Conservation (phyloP, 30 jellyfish, hydroid and myxozoan genomes). For the Calvadosia cruxmelitensis region DNA sequence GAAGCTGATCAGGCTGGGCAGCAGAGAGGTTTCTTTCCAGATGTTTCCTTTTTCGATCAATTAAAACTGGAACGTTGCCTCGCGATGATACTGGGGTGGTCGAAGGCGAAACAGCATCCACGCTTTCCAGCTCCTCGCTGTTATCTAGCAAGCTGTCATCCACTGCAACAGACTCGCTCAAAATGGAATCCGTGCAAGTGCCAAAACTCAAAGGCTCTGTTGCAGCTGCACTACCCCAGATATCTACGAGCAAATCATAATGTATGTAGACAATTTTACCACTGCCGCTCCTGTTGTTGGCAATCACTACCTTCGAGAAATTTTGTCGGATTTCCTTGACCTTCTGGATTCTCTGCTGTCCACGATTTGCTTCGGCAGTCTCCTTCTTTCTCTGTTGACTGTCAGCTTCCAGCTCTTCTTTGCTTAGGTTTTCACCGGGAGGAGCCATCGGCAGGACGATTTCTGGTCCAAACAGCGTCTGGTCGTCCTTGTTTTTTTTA, state of each 20-base stretch:
- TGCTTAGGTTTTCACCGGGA: not conserved
- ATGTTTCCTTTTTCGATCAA: slow-evolving; percentile 24
- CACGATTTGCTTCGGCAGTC: not conserved
- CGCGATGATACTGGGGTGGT: not conserved
- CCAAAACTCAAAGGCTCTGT: not conserved
- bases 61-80: slow-evolving; percentile 9
- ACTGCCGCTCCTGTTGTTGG: not conserved
- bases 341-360: not conserved
- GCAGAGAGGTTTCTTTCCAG: slow-evolving; percentile 32
- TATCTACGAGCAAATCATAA: not conserved
- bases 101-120: not conserved
- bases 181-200: not conserved
- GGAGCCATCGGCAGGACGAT: not conserved
- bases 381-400: not conserved
- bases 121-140: too few relatives aligned
- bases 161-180: too few relatives aligned
- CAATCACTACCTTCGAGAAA: not conserved
- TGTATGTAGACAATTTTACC: not conserved
- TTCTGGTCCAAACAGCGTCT: not conserved
- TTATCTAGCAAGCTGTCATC: too few relatives aligned
- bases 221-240: not conserved
- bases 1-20: slow-evolving; percentile 18
- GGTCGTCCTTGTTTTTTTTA: not conserved
- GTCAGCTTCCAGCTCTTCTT: not conserved
- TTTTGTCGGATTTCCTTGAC: not conserved